These are phyloP conservation scores for Drosophila suzukii DNA, from an alignment of 1,140 invertebrate genomes.

Conservation along the genomic window DNA sequence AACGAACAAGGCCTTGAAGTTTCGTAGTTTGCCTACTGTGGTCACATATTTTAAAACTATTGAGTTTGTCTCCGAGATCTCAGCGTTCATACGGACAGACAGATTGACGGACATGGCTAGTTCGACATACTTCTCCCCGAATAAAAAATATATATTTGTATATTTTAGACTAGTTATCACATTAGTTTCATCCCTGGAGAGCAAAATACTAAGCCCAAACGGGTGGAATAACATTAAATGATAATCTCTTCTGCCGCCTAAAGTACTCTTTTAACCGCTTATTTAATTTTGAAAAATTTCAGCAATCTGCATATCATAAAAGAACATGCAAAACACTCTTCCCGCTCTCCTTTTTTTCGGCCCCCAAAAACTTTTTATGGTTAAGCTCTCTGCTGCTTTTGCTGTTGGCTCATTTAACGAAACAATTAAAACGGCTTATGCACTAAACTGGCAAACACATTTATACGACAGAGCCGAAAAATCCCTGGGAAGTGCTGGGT, in stretches of 20 bases:
- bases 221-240: conserved; percentile 11
- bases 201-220: background rate
- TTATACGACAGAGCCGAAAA: conserved; percentile 55
- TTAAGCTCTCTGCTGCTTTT: conserved; percentile 32
- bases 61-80: too few species aligned
- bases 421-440: conserved; percentile 80
- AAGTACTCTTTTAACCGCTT: conserved; percentile 10
- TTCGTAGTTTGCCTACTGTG: too few species aligned
- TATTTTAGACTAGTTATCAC: too few species aligned
- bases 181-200: background rate
- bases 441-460: conserved; percentile 61
- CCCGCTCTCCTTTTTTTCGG: conserved; percentile 13
- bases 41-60: too few species aligned
- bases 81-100: too few species aligned
- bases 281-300: conserved; percentile 34
- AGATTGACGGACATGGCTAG: too few species aligned
- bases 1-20: too few species aligned
- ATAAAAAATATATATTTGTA: too few species aligned
- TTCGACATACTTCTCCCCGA: too few species aligned
- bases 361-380: conserved; percentile 16
- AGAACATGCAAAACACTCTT: conserved; percentile 52
- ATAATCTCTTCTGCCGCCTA: conserved; percentile 4
- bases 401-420: conserved; percentile 73
- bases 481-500: conserved; percentile 30
- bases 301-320: conserved; percentile 62